Evolutionary conservation across 2,888 invertebrate species (phyloP), one percentile per base, ranked within the genome.

Genomic region (Mystacides longicornis): DNA sequence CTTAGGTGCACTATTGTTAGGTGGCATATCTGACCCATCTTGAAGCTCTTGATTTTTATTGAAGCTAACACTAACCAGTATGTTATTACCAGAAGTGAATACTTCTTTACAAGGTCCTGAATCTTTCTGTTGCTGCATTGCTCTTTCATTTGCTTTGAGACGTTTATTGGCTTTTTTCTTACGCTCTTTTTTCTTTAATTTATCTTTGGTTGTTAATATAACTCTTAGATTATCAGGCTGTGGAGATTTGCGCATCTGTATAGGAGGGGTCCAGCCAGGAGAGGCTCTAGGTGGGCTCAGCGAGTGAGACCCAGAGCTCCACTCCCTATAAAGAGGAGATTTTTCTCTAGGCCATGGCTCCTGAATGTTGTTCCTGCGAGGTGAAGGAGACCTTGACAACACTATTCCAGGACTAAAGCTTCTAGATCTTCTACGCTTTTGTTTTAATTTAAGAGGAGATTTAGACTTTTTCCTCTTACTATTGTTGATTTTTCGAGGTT

Each of bases 21-120:
- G 52, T 20, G 65, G 63, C 11, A 70, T 67, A 14, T 65, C 65
- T 14, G 69, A 65, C 54, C 68, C 67, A 55, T 71, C 66, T 27
- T 68, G 67, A 59, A 69, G 68, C 60, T 71, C 70, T 53, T 70
- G 77, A 62, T 81, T 81, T 64, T 89, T 89, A 68, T 88, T 87
- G 71, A 93, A 94, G 70, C 91, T 93, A 18, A 94, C 91, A 72
- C 92, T 93, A 11, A 94, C 93, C 61, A 94, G 80, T 65, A 94
- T 93, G 69, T 93, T 93, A 71, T 93, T 91, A 2, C 93, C 93
- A 11, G 93, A 92, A 0, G 93, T 91, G 69, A 92, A 93, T 2
- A 94, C 91, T 72, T 93, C 93, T 69, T 93, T 93, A 2, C 88
- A 87, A 1, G 89, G 88, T 51, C 78, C 80, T n/a, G 77, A 57